Base-by-base conservation (phyloP, 2,888 invertebrate genomes). In the Heliothis peltigera region DNA sequence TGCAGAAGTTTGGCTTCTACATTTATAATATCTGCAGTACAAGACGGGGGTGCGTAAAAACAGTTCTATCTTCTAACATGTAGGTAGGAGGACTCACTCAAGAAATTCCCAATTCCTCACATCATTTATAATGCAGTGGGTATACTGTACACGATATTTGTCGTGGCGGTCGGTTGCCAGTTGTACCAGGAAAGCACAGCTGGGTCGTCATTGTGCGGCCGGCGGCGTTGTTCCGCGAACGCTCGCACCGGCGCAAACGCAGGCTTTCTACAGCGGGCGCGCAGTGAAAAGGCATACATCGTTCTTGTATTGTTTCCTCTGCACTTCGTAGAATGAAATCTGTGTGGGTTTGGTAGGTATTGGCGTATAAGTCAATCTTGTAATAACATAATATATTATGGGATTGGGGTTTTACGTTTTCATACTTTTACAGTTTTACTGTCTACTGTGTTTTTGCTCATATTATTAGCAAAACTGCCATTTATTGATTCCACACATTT, bases 101-200 rank as follows among this genome's bases (percentile, higher is more conserved):
- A 8, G 25, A 18, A 35, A 12, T 10, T 22, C 3, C 8, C 1
- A 6, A 10, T 32, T 10, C 8, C 7, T 15, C 6, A 5, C 6
- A 19, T 1, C 28, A n/a, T 48, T 42, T 7, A 39, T 17, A 52
- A 49, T 7, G n/a, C 8, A 49, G 53, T 73, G 64, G 73, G 49
- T 18, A 53, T 76, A 60, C 73, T 73, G 73, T 19, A 22, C n/a
- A 1, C 18, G 18, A 12, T 18, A 32, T 60, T 54, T 44, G 42
- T 46, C 57, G 59, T 61, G 67, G 59, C 49, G 39, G 48, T 51
- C 47, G 58, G 42, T 49, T 63, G 56, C 47, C 39, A 47, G 63
- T 55, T 39, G 74, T 84, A 84, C 84, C 80, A 80, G 83, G 85
- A 84, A 84, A 77, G 76, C 78, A 60, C 68, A 72, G 72, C 73